Evolutionary conservation across 2,888 invertebrate genomes (phyloP).

Genomic region (Chymomyza procnemis): DNA sequence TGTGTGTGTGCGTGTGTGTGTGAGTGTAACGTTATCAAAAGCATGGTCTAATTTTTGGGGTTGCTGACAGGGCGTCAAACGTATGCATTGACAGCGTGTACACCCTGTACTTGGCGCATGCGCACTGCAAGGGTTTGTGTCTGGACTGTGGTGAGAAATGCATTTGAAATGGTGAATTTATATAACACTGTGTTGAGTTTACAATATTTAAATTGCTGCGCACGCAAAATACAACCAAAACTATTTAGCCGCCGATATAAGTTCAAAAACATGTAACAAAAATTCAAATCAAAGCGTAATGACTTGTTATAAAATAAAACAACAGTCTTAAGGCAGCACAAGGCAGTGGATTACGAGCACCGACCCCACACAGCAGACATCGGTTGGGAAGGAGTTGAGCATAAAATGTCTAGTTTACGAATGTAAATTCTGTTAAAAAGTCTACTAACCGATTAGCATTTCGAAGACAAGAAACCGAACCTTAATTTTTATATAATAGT

Average conservation of each 20-base stretch:
- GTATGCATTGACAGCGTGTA: not conserved
- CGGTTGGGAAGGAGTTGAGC: conserved; percentile 38
- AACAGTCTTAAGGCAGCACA: too few relatives aligned
- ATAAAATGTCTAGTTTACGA: too few relatives aligned
- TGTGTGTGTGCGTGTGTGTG: not conserved
- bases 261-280: too few relatives aligned
- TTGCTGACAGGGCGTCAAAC: conserved; percentile 10
- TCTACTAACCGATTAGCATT: too few relatives aligned
- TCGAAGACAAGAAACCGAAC: too few relatives aligned
- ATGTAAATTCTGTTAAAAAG: not conserved
- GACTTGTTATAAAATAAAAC: too few relatives aligned
- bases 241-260: too few relatives aligned
- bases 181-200: not conserved
- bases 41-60: conserved; percentile 32
- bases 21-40: conserved; percentile 27
- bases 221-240: not conserved
- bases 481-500: conserved; percentile 50
- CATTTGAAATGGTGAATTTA: not conserved
- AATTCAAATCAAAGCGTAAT: too few relatives aligned
- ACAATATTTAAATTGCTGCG: not conserved
- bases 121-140: conserved; percentile 1
- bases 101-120: conserved; percentile 3
- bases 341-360: conserved; percentile 23
- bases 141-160: not conserved
- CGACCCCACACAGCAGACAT: conserved; percentile 9